Percentiles rank a stretch among this genome's conserved stretches.
Evolutionary conservation across 2,888 invertebrate genomes (phyloP).

Genomic region (Trissoscelio sp.): DNA sequence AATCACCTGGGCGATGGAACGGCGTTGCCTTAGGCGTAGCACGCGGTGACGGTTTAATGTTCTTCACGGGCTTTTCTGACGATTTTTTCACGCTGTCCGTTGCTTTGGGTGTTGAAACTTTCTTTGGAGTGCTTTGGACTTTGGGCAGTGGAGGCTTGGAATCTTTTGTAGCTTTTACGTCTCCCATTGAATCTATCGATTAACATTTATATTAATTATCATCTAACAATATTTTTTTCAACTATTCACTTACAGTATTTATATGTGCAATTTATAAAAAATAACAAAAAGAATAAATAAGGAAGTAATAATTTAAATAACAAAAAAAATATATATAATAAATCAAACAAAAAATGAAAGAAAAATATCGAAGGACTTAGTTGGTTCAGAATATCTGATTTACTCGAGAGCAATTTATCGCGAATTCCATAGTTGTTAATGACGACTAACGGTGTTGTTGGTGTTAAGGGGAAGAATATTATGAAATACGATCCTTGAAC

Average conservation of each 20-base stretch:
- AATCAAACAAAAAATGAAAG: conserved; percentile 35
- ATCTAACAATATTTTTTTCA: neutral
- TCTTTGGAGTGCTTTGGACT: conserved; percentile 84
- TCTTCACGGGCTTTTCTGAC: conserved; percentile 79
- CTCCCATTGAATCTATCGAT: conserved; percentile 72
- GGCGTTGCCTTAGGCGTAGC: conserved; percentile 85
- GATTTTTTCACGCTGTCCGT: conserved; percentile 75
- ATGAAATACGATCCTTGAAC: conserved; percentile 5
- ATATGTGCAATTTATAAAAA: conserved; percentile 77
- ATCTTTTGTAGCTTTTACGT: conserved; percentile 84
- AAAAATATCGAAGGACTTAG: neutral
- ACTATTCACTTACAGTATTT: conserved; percentile 73
- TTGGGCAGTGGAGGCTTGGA: conserved; percentile 87
- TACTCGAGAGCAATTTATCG: conserved; percentile 22
- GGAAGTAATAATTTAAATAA: conserved; percentile 61
- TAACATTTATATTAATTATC: conserved; percentile 43
- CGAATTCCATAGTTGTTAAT: conserved; percentile 41
- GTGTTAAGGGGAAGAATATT: conserved; percentile 12
- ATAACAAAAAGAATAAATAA: conserved; percentile 52
- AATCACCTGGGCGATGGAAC: conserved; percentile 85
- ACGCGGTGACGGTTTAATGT: conserved; percentile 82
- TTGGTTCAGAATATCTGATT: neutral
- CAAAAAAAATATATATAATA: conserved; percentile 44
- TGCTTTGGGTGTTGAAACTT: conserved; percentile 78
- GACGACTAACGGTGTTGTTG: conserved; percentile 9